Evolutionary conservation across 2,888 invertebrate species (phyloP), one percentile per base, ranked within the genome.

Genomic region (Ichneumoninae sp.): DNA sequence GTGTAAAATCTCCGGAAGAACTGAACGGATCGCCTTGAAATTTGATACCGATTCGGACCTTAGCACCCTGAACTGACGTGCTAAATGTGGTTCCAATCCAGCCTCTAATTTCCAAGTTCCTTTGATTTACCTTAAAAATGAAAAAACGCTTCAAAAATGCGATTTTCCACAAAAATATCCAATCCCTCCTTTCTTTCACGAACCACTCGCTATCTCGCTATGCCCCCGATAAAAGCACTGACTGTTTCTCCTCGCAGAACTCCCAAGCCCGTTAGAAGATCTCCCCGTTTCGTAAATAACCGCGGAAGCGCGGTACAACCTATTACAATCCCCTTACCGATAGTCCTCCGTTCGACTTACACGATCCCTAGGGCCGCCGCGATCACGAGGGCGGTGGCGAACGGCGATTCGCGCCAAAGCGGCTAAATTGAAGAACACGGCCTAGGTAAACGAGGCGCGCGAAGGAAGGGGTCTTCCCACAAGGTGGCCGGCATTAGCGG

Each of bases 371-470:
- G 44, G n/a, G 26, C 8, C 16, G 40, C 36, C 7, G 26, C 47
- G 26, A 60, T 54, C 68, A 79, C 36, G 74, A 72, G 74, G 78
- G 80, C 82, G 57, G 71, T 78, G 84, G 80, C 86, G 65, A 80
- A 83, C 65, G 65, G 60, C 26, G 66, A 72, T 68, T 86, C 85
- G 77, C 87, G 83, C 90, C 90, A 89, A 89, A 90, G 87, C 88
- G 90, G 89, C 57, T 90, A 90, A 91, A 90, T 90, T 88, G 89
- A 89, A 84, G 89, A 77, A 81, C 81, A 72, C 52, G 77, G 33
- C 33, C 13, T 68, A 44, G 60, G 44, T 52, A 71, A 57, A 62
- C 62, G 74, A 47, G 44, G n/a, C 16, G n/a, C 30, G 47, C 62
- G 66, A 62, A n/a, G 26, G 22, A 26, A 10, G 26, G 57, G 57